Base-by-base conservation (phyloP, 2,113 vertebrate species). In the Paralichthys olivaceus region DNA sequence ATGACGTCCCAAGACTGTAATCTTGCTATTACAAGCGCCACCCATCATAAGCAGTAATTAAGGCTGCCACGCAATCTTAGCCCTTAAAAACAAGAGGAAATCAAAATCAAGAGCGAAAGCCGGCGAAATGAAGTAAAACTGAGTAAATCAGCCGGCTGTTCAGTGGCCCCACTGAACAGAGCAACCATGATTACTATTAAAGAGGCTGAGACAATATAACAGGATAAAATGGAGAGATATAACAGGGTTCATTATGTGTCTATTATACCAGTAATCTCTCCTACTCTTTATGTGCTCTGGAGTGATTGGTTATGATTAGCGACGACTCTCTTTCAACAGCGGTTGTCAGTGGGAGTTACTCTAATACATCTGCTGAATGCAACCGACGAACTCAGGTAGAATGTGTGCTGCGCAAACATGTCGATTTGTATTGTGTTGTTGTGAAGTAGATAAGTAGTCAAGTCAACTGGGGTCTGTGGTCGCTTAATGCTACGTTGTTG, bases 41-140 rank as follows among this genome's bases (percentile, higher is more conserved):
- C 60, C 85, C 87, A 64, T 87, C 83, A 85, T 81, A 69, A 71
- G 72, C 72, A 11, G 80, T 51, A 84, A 91, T 90, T 79, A 85
- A 72, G 74, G 56, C 72, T 37, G 49, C 74, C 14, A 5, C 26
- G 69, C 81, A 87, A 84, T 87, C 75, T 80, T 45, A 9, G 66
- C 26, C 84, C 69, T 81, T 69, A 62, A 61, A 83, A 77, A 89
- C 66, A 72, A 90, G 80, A 69, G 57, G 70, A 81, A 84, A 90
- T 89, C 72, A 77, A 77, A 84, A 75, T 65, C 26, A 69, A 75
- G 69, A 40, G 69, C 53, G 68, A 79, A 80, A 75, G 71, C 72
- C 56, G 56, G 17, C 26, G 29, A 85, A 77, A 88, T 75, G 13
- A 68, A 53, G 65, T 53, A 32, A 77, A 69, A 56, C n/a, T 58